Evolutionary conservation across 2,113 vertebrate species (phyloP).

Genomic region (Jacana jacana): DNA sequence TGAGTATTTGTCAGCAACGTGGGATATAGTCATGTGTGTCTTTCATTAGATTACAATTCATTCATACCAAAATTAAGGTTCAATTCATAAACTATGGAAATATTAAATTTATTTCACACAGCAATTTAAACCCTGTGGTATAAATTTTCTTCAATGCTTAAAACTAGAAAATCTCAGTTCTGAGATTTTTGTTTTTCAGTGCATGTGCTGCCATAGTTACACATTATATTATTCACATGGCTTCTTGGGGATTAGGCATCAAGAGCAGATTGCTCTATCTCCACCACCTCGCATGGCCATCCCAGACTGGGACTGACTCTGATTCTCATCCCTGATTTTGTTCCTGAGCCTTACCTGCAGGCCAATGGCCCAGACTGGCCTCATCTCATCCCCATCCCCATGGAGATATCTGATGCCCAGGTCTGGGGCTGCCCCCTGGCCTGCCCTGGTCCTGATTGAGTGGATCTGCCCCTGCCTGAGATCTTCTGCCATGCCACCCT

Average conservation of each 20-base stretch:
- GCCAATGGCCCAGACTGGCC: neutral
- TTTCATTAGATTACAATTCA: neutral
- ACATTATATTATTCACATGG: rapidly evolving
- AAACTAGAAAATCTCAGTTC: neutral
- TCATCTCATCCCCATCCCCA: neutral
- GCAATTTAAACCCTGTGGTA: neutral
- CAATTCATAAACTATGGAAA: neutral
- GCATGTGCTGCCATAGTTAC: rapidly evolving
- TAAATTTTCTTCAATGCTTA: neutral
- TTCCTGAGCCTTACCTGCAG: neutral
- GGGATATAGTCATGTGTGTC: neutral
- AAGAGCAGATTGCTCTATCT: neutral
- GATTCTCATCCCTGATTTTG: neutral
- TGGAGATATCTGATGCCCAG: neutral
- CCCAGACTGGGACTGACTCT: neutral
- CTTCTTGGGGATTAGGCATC: neutral
- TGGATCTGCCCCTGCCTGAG: neutral
- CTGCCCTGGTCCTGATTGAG: neutral
- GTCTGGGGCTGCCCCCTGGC: neutral
- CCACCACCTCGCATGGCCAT: neutral
- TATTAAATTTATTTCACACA: neutral
- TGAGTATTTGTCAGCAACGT: neutral
- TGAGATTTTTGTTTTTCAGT: neutral
- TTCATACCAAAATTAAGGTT: neutral
- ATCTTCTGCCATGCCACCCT: neutral